Evolutionary conservation across 64 coral and sea anemone genomes (phyloP), one percentile per base, ranked within the genome.

Genomic region (Montipora foliosa): DNA sequence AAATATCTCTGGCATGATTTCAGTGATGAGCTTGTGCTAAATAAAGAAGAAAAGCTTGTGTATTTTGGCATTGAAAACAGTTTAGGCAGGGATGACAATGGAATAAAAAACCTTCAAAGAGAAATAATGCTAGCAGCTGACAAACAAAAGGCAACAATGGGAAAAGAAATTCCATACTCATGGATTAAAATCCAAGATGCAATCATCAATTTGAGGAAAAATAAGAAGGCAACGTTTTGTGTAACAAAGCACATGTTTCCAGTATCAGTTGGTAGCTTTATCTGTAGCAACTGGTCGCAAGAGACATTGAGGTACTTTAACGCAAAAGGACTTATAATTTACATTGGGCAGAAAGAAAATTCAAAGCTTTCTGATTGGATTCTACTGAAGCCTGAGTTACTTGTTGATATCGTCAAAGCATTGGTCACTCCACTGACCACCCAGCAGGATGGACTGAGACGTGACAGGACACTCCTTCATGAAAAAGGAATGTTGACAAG

Each of bases 291-390:
- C 4, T 96, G 84, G 84, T 51, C 90, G 15, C 15, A 4, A n/a
- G 95, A 93, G 57, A 93, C 92, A 77, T 58, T 96, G 17, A 48
- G 89, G 22, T 96, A 96, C 80, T 96, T 96, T 74, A 71, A 96
- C 17, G 75, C 47, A 19, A 96, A 93, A 80, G 95, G 95, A 22
- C 91, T 96, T 29, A 81, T 96, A 0, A 93, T 96, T 51, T 93
- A 85, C 14, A 13, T 84, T 19, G 74, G 77, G 5, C 5, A 69
- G 7, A 6, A 22, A 0, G 60, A 81, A 13, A 77, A 95, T 82
- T 50, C 87, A 49, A 53, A 87, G 15, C 14, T 92, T 49, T 92
- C 78, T 1, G 78, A 83, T 5, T 96, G 85, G 90, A 78, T 96
- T 84, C 48, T 96, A 37, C 79, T 96, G 16, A 96, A 96, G 15